These are phyloP conservation scores for Triplophysa tibetana DNA, from an alignment of 2,113 vertebrate species.

Conservation along the genomic window DNA sequence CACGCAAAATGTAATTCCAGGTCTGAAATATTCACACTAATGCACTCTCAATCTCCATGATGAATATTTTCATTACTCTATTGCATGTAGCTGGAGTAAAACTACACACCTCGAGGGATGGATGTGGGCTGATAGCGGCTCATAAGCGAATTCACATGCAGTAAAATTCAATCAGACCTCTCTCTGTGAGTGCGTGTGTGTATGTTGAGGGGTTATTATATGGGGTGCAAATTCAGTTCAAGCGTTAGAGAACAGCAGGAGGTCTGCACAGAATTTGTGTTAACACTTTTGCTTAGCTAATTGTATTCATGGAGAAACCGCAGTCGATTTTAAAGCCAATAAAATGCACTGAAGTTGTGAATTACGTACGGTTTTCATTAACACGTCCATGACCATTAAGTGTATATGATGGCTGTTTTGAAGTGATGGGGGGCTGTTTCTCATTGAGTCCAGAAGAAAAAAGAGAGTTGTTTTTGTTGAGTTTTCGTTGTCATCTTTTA, in stretches of 20 bases:
- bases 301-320: conserved; percentile 9
- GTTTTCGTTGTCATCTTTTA: neutral
- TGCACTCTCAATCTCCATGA: neutral
- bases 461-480: too few relatives aligned
- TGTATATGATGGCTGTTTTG: neutral
- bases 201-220: conserved; percentile 9
- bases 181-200: conserved; percentile 11
- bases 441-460: too few relatives aligned
- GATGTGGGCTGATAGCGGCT: conserved; percentile 19
- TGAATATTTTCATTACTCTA: neutral
- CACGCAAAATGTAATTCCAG: neutral
- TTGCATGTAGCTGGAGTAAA: conserved; percentile 27
- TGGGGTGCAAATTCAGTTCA: neutral
- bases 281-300: conserved; percentile 11
- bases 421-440: neutral
- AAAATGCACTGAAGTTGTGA: neutral
- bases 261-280: conserved; percentile 23
- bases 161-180: neutral
- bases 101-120: conserved; percentile 16
- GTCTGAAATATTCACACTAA: neutral
- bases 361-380: conserved; percentile 16
- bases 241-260: conserved; percentile 1
- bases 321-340: conserved; percentile 17
- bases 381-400: conserved; percentile 31
- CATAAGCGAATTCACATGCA: conserved; percentile 15